Evolutionary conservation across 2,797 vertebrate genomes (phyloP).

Genomic region (Pitangus sulphuratus): DNA sequence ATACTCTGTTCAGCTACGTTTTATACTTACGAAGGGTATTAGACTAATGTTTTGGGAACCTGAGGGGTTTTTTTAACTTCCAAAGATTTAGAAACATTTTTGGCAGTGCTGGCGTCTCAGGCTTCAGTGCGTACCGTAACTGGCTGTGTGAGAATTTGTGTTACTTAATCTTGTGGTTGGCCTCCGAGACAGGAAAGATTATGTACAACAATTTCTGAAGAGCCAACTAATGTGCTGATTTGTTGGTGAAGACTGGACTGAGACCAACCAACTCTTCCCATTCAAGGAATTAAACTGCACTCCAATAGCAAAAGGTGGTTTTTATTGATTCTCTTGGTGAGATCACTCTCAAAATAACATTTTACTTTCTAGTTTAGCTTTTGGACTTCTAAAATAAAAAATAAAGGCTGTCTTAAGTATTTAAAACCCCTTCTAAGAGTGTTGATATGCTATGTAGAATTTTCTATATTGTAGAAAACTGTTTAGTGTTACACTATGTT

Average conservation of each 20-base stretch:
- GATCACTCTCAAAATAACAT: background rate
- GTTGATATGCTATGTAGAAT: background rate
- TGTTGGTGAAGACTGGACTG: background rate
- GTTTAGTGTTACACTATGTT: background rate
- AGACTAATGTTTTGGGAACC: background rate
- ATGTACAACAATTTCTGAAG: background rate
- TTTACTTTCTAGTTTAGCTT: background rate
- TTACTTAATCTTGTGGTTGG: background rate
- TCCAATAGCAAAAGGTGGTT: rapidly evolving
- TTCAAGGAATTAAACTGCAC: background rate
- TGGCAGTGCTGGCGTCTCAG: background rate
- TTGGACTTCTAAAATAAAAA: background rate
- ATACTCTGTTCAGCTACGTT: background rate
- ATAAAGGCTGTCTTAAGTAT: background rate
- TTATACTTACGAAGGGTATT: background rate
- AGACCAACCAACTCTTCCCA: background rate
- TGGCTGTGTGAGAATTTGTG: background rate
- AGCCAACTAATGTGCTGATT: background rate
- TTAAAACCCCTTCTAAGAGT: background rate
- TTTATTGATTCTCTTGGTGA: background rate
- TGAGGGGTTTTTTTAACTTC: background rate
- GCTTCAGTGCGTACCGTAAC: background rate
- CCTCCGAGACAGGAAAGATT: background rate
- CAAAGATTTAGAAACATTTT: background rate
- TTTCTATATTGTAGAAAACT: background rate